Percentiles rank a stretch among this genome's conserved stretches.
Evolutionary conservation across 2,113 vertebrate genomes (phyloP).

Genomic region (Archocentrus centrarchus): DNA sequence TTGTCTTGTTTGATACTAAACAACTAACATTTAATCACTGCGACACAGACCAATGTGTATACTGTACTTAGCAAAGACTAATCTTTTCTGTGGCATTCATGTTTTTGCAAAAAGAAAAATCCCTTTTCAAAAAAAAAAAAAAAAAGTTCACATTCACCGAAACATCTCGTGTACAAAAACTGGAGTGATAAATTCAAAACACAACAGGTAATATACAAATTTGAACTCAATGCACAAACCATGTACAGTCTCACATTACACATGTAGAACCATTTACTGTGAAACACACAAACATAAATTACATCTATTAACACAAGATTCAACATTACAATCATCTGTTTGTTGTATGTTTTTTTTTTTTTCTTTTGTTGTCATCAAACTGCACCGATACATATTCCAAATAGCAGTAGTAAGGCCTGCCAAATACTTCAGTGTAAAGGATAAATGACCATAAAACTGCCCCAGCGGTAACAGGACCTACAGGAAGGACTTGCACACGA

Average conservation of each 20-base stretch:
- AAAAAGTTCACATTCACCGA: slow-evolving; percentile 78
- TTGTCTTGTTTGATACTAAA: slow-evolving; percentile 3
- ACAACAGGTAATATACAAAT: slow-evolving; percentile 75
- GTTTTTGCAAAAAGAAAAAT: slow-evolving; percentile 70
- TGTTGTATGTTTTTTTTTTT: slow-evolving; percentile 23
- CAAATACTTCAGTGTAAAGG: slow-evolving; percentile 78
- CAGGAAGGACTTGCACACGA: slow-evolving; percentile 26
- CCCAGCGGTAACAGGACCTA: slow-evolving; percentile 32
- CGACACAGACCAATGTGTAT: neutral
- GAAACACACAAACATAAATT: slow-evolving; percentile 86
- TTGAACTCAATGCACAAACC: slow-evolving; percentile 80
- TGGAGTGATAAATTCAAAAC: slow-evolving; percentile 68
- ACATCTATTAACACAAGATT: slow-evolving; percentile 82
- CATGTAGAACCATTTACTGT: slow-evolving; percentile 81
- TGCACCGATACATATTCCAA: slow-evolving; percentile 72
- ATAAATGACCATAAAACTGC: slow-evolving; percentile 56
- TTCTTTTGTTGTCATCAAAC: slow-evolving; percentile 58
- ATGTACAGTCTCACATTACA: slow-evolving; percentile 86
- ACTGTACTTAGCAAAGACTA: neutral
- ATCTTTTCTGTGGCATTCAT: slow-evolving; percentile 63
- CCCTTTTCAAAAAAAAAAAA: slow-evolving; percentile 46
- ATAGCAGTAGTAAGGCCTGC: slow-evolving; percentile 74
- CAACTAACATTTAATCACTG: neutral
- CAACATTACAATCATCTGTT: slow-evolving; percentile 66
- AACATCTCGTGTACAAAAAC: slow-evolving; percentile 71